These are phyloP conservation scores for Catostomus latipinnis DNA, from an alignment of 2,797 vertebrate species.

Conservation along the genomic window DNA sequence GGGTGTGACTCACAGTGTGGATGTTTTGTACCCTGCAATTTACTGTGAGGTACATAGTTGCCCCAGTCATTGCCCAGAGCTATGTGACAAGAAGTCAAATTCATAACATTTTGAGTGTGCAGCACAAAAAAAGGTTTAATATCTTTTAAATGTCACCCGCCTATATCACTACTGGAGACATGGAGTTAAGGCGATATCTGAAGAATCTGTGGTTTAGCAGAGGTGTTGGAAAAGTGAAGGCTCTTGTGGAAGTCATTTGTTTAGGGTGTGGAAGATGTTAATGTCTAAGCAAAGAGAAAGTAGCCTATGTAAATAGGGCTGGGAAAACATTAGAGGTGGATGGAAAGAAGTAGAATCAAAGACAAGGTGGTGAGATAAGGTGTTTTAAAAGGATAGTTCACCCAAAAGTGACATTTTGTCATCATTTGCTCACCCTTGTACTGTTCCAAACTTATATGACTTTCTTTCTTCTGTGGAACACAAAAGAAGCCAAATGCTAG, in stretches of 20 bases:
- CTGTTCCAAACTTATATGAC: no score
- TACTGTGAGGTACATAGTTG: conserved; percentile 18
- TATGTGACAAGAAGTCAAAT: conserved; percentile 8
- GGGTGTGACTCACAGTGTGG: neutral
- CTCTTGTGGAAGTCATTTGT: neutral
- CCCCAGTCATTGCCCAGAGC: neutral
- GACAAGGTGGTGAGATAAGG: no score
- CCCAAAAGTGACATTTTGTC: neutral
- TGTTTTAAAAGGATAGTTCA: no score
- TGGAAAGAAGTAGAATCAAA: neutral
- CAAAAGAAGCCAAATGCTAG: no score
- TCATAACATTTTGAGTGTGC: neutral
- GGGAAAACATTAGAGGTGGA: conserved; percentile 21
- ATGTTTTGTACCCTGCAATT: neutral
- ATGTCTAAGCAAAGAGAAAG: conserved; percentile 75
- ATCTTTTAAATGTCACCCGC: neutral
- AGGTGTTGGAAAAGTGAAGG: neutral
- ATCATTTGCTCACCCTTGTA: neutral
- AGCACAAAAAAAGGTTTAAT: neutral
- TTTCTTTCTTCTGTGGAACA: no score
- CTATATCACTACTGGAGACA: neutral
- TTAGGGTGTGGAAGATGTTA: conserved; percentile 55
- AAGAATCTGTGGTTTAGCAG: neutral
- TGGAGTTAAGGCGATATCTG: neutral
- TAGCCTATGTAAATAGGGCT: conserved; percentile 72